phyloP scores from a whole-genome alignment of 2,113 vertebrate genomes.

The Morone saxatilis region DNA sequence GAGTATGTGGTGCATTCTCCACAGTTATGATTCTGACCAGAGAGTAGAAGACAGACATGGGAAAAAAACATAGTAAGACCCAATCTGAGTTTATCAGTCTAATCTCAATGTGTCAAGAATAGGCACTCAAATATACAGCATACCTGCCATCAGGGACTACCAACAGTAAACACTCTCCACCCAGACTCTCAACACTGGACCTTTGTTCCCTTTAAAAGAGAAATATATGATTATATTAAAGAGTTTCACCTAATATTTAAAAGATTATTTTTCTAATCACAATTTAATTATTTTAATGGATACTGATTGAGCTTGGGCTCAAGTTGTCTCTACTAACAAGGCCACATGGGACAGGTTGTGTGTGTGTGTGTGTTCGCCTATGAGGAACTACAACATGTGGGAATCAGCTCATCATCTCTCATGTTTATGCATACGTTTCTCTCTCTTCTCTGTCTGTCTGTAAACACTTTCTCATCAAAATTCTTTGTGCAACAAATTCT shows the following conservation, averaged over 20 bases:
- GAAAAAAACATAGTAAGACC: background rate
- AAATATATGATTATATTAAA: background rate
- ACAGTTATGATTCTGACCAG: background rate
- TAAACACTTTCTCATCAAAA: conserved; percentile 70
- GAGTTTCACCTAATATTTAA: background rate
- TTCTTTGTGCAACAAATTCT: conserved; percentile 71
- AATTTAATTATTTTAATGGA: conserved; percentile 31
- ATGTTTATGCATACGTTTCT: conserved; percentile 61
- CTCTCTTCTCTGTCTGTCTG: conserved; percentile 35
- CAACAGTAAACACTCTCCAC: background rate
- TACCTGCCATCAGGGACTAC: background rate
- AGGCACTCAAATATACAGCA: background rate
- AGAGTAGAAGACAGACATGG: background rate
- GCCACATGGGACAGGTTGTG: conserved; percentile 31
- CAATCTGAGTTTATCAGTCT: background rate
- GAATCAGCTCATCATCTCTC: conserved; percentile 56
- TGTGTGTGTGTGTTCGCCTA: background rate
- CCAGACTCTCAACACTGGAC: no score
- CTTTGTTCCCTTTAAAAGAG: background rate
- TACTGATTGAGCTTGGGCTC: conserved; percentile 30
- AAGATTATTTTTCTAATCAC: background rate
- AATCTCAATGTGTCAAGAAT: background rate
- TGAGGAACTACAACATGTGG: conserved; percentile 37
- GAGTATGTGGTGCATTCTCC: background rate
- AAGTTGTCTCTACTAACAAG: conserved; percentile 31